Conservation (phyloP, 2,888 invertebrate species). For the Acanthosepion pharaonis region DNA sequence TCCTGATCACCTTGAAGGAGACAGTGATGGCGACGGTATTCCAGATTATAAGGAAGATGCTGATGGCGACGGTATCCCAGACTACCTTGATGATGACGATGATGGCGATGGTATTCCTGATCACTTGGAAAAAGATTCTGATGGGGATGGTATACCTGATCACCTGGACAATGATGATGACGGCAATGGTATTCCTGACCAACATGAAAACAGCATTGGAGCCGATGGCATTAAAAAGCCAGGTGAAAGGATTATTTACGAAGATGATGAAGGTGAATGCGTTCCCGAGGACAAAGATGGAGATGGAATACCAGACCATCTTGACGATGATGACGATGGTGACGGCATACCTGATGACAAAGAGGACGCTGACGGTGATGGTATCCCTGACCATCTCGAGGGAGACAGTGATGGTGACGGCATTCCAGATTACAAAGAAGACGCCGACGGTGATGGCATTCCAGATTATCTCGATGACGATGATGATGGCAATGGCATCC, state of each 20-base stretch:
- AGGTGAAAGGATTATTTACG: constrained; percentile 68
- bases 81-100: constrained; percentile 55
- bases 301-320: constrained; percentile 70
- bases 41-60: constrained; percentile 59
- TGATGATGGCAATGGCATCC: constrained; percentile 61
- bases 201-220: constrained; percentile 62
- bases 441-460: constrained; percentile 60
- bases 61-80: constrained; percentile 65
- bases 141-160: constrained; percentile 55
- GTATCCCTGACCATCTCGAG: constrained; percentile 61
- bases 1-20: constrained; percentile 62
- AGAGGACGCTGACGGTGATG: constrained; percentile 67
- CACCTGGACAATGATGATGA: constrained; percentile 52
- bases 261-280: constrained; percentile 64
- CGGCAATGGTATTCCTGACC: constrained; percentile 69
- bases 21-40: constrained; percentile 60
- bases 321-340: constrained; percentile 66
- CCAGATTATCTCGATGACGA: constrained; percentile 58
- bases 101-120: constrained; percentile 66
- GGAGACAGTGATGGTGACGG: constrained; percentile 62
- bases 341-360: constrained; percentile 68
- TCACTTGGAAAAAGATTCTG: constrained; percentile 54
- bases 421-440: constrained; percentile 57
- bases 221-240: constrained; percentile 59
- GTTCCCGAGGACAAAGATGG: constrained; percentile 67